Percentiles rank a stretch among this genome's conserved stretches.
Conservation (phyloP, 2,888 invertebrate genomes). For the Yponomeuta evonymella region DNA sequence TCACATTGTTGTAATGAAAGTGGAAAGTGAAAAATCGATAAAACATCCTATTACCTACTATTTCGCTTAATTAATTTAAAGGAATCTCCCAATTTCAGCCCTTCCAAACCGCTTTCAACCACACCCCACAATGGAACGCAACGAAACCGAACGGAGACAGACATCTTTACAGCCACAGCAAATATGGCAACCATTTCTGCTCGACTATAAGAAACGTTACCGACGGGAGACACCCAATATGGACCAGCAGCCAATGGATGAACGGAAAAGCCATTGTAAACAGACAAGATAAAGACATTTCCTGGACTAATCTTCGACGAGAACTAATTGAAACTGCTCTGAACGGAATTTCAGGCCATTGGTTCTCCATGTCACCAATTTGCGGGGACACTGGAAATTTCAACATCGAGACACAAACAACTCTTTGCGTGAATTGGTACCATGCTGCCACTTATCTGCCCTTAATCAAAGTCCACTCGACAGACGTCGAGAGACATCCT, state of each 20-base stretch:
- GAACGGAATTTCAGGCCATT: slow-evolving; percentile 66
- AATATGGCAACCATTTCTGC: slow-evolving; percentile 72
- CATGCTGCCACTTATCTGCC: slow-evolving; percentile 80
- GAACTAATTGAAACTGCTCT: slow-evolving; percentile 68
- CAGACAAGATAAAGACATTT: slow-evolving; percentile 69
- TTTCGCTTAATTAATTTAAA: not conserved
- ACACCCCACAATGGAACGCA: slow-evolving; percentile 72
- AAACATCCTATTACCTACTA: too few relatives aligned
- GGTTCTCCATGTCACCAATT: slow-evolving; percentile 71
- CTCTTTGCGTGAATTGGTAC: slow-evolving; percentile 81
- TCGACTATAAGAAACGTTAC: slow-evolving; percentile 39
- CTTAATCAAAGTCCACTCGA: slow-evolving; percentile 70
- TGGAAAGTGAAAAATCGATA: too few relatives aligned
- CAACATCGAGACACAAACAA: slow-evolving; percentile 46
- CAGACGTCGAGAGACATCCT: slow-evolving; percentile 55
- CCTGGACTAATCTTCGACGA: slow-evolving; percentile 75
- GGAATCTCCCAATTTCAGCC: slow-evolving; percentile 36
- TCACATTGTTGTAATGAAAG: too few relatives aligned
- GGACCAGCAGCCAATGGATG: slow-evolving; percentile 52
- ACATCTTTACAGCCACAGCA: slow-evolving; percentile 70
- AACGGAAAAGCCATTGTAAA: slow-evolving; percentile 46
- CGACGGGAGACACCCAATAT: slow-evolving; percentile 31
- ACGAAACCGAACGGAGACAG: slow-evolving; percentile 34
- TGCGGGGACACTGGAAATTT: slow-evolving; percentile 74
- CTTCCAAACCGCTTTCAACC: slow-evolving; percentile 58